Evolutionary conservation across 2,888 invertebrate genomes (phyloP).

Genomic region (Petrophora chlorosata): DNA sequence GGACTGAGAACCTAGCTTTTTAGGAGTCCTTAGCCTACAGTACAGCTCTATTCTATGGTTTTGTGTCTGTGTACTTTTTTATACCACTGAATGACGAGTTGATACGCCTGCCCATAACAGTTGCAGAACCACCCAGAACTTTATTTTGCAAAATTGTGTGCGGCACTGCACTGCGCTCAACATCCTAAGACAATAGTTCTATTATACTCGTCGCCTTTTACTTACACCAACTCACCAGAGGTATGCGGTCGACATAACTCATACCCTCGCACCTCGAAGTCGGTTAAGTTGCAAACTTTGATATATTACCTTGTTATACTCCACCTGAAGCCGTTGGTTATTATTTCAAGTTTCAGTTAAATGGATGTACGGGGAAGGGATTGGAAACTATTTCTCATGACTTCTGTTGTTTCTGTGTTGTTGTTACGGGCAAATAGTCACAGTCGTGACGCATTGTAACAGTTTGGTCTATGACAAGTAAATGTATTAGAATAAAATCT

Average conservation of each 20-base stretch:
- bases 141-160: too few relatives aligned
- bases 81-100: too few relatives aligned
- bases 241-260: conserved; percentile 77
- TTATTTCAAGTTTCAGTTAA: conserved; percentile 31
- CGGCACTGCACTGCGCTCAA: too few relatives aligned
- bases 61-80: too few relatives aligned
- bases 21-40: too few relatives aligned
- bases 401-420: conserved; percentile 15
- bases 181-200: background rate
- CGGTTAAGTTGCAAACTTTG: conserved; percentile 77
- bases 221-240: conserved; percentile 38
- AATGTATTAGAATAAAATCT: too few relatives aligned
- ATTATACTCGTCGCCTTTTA: conserved; percentile 20
- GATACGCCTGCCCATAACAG: too few relatives aligned
- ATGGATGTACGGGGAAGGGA: conserved; percentile 30
- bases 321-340: conserved; percentile 59
- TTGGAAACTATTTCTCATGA: conserved; percentile 31
- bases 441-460: background rate
- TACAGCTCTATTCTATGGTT: too few relatives aligned
- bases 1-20: too few relatives aligned
- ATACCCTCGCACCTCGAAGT: conserved; percentile 73
- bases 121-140: too few relatives aligned
- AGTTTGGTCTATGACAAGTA: background rate
- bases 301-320: conserved; percentile 64
- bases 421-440: conserved; percentile 8